Base-by-base conservation (phyloP, 2,888 invertebrate species). In the Rhopalosiphum nymphaeae region DNA sequence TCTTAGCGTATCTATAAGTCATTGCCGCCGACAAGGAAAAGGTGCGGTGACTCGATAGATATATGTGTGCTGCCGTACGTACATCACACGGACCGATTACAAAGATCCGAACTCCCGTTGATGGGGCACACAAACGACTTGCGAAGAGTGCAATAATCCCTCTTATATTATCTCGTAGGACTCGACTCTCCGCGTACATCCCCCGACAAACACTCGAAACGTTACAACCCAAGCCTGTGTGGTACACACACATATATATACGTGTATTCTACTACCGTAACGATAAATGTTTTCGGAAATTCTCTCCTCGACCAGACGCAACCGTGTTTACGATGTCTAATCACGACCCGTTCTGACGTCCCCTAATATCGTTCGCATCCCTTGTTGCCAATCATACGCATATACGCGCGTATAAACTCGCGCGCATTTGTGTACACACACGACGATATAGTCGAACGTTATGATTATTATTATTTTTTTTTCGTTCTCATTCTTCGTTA, bases 241-340 rank as follows among this genome's bases (percentile, higher is more conserved):
- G 49, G 36, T 49, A 25, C 36, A 53, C 9, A 67, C n/a, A 67
- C 9, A 10, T 29, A 11, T 61, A 67, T 67, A 49, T 13, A 49
- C 49, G 13, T 13, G 49, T 13, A 49, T 49, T 49, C 16, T 21
- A 36, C n/a, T 36, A 36, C 78, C 36, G 67, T 56, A 92, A 92
- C 88, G 88, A 67, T 92, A 78, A 93, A 89, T 53, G 67, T 78
- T 93, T 89, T 93, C 56, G 89, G 92, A 78, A 89, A 89, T 93
- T 88, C 46, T 53, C 78, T 91, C 88, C 44, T 21, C 36, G 67
- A 49, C 49, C 46, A n/a, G 29, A 56, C 78, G 26, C n/a, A 61
- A 78, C 36, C n/a, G 53, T 93, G 84, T 93, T 93, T 93, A 57
- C 93, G 84, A 93, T 67, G 93, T 93, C 57, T 93, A 93, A 93